Conservation (phyloP, 2,113 vertebrate genomes). For the Gymnarchus niloticus region DNA sequence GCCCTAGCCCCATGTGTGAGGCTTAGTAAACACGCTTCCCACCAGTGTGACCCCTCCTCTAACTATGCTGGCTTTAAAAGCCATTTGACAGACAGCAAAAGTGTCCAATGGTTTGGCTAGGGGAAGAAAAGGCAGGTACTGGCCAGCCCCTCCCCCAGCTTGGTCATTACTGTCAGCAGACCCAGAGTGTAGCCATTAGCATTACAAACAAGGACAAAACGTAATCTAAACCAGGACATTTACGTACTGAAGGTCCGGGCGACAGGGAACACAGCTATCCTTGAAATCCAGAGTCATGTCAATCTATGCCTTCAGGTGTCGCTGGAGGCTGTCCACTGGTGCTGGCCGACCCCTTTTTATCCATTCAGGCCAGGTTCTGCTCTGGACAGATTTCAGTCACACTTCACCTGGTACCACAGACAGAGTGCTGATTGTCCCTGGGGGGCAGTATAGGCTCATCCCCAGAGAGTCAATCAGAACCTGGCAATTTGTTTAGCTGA, state of each 20-base stretch:
- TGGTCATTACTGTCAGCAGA: neutral
- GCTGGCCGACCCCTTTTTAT: no score
- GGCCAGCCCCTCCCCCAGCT: neutral
- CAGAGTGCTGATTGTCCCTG: no score
- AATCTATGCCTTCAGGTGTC: neutral
- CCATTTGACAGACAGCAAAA: conserved; percentile 21
- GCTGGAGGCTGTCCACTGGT: neutral
- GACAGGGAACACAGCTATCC: neutral
- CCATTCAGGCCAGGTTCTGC: no score
- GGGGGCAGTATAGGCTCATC: no score
- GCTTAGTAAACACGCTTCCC: conserved; percentile 83
- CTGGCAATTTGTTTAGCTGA: no score
- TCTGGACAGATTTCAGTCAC: no score
- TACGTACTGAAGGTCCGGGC: neutral
- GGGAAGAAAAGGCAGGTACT: neutral
- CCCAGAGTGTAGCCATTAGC: neutral
- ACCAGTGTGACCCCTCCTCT: conserved; percentile 77
- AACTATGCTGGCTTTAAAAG: conserved; percentile 28
- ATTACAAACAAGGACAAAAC: neutral
- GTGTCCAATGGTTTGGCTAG: conserved; percentile 39
- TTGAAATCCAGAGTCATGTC: neutral
- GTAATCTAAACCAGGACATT: neutral
- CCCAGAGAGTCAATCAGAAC: neutral
- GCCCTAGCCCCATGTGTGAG: conserved; percentile 39
- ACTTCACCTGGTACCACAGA: no score